phyloP scores from a whole-genome alignment of 92 coral and sea anemone species.

The Phenganax subtilis region DNA sequence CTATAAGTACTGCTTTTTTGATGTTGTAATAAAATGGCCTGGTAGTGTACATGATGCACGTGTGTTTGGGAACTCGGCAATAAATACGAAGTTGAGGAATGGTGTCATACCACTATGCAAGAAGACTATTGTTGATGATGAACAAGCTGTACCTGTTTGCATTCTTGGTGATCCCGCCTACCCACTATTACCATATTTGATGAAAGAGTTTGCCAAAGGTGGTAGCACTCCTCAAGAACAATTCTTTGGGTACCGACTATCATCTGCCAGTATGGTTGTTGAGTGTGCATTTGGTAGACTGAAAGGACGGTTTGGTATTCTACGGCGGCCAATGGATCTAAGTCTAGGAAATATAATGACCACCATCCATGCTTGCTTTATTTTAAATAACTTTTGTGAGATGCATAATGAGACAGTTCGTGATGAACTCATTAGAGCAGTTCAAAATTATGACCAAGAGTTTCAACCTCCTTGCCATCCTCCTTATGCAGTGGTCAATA shows the following conservation, averaged over 20 bases:
- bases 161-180: conserved; percentile 13
- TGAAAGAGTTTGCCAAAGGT: conserved; percentile 10
- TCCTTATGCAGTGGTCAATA: neutral
- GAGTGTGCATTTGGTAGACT: conserved; percentile 17
- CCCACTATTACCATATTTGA: conserved; percentile 1
- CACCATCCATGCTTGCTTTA: too few species aligned
- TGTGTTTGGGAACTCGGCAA: neutral
- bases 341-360: neutral
- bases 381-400: neutral
- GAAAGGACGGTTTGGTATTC: neutral
- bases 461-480: neutral
- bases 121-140: conserved; percentile 5
- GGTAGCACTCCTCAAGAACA: neutral
- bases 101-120: neutral
- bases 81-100: neutral
- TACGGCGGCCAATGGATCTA: conserved; percentile 10
- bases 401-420: conserved; percentile 3
- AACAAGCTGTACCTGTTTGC: neutral
- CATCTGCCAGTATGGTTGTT: neutral
- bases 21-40: conserved; percentile 12
- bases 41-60: conserved; percentile 17
- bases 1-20: conserved; percentile 1
- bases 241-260: too few species aligned
- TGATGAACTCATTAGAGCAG: conserved; percentile 3
- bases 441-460: conserved; percentile 7